Evolutionary conservation across 2,888 invertebrate species (phyloP), one percentile per base, ranked within the genome.

Genomic region (Lordiphosa andalusiaca): DNA sequence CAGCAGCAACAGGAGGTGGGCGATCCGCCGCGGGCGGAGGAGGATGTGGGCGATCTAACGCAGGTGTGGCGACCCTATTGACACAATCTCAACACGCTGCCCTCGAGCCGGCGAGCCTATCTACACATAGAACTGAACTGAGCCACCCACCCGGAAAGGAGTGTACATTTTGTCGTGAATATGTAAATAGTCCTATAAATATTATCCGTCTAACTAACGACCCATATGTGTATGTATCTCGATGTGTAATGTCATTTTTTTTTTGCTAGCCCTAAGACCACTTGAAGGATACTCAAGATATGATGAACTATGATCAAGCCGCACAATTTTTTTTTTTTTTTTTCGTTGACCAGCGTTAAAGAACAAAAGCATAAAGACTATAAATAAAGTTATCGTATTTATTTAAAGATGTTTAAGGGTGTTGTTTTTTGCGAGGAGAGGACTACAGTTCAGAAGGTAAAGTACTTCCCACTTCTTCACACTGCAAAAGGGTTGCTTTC

Each of bases 1-100:
- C 59, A 62, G 7, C 51, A 58, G 38, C 53, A 59, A 2, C 70
- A 71, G 4, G 69, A 68, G 10, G 64, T 38, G 46, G 50, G 55
- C n/a, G 66, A 30, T 30, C 7, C 30, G 7, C 30, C 66, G 3
- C 60, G 84, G 36, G 88, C 84, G 30, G 87, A 87, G 48, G 86
- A 90, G 76, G 87, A 88, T 53, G 25, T 25, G 25, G 78, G 89
- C 69, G 25, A 25, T 25, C 90, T 91, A 51, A 87, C 90, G 10
- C 89, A 88, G 59, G 94, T 95, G n/a, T 95, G 95, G 95, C 91
- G 95, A 88, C 95, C 95, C 54, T 94, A 94, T 91, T 94, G 92
- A 93, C 85, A 70, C 54, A 65, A 68, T 54, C 57, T 65, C 63
- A 57, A 59, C 9, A 25, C 53, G 49, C 36, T 51, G 33, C 62